A percentile compares a stretch with the other conserved stretches of the same genome.
Evolutionary conservation across 2,113 vertebrate species (phyloP).

Genomic region (Psettodes erumei): DNA sequence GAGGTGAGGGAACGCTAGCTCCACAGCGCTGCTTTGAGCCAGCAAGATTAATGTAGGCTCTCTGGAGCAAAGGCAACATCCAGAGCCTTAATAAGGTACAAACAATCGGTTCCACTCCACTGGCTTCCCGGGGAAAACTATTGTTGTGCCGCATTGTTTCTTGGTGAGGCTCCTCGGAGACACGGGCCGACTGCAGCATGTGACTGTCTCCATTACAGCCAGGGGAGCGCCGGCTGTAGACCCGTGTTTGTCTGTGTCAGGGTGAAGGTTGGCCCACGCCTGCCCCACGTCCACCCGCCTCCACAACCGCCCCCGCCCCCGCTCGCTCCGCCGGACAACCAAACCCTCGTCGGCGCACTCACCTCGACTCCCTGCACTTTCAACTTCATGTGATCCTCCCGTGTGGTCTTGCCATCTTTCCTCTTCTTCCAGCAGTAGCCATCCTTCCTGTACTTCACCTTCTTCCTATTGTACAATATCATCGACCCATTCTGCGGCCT

Average conservation of each 20-base stretch:
- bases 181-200: constrained; percentile 67
- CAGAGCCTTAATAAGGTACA: constrained; percentile 87
- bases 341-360: constrained; percentile 71
- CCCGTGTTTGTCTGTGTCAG: constrained; percentile 72
- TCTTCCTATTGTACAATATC: constrained; percentile 99
- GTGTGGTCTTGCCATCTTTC: constrained; percentile 98
- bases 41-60: constrained; percentile 86
- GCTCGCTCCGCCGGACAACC: constrained; percentile 26
- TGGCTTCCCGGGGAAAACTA: constrained; percentile 84
- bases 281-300: not conserved
- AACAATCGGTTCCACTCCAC: constrained; percentile 86
- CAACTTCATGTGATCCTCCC: constrained; percentile 99
- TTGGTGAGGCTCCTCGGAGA: constrained; percentile 74
- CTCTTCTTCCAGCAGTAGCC: constrained; percentile 99
- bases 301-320: not conserved
- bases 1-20: constrained; percentile 69
- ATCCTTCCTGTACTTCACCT: constrained; percentile 99
- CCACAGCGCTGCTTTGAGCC: constrained; percentile 75
- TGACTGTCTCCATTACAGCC: constrained; percentile 77
- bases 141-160: constrained; percentile 83
- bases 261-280: constrained; percentile 49
- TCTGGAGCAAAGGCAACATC: constrained; percentile 86
- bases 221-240: constrained; percentile 63
- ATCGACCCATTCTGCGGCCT: constrained; percentile 99
- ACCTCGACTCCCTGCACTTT: constrained; percentile 99